These are phyloP conservation scores for Amniataba percoides DNA, from an alignment of 2,797 vertebrate species.

Conservation along the genomic window DNA sequence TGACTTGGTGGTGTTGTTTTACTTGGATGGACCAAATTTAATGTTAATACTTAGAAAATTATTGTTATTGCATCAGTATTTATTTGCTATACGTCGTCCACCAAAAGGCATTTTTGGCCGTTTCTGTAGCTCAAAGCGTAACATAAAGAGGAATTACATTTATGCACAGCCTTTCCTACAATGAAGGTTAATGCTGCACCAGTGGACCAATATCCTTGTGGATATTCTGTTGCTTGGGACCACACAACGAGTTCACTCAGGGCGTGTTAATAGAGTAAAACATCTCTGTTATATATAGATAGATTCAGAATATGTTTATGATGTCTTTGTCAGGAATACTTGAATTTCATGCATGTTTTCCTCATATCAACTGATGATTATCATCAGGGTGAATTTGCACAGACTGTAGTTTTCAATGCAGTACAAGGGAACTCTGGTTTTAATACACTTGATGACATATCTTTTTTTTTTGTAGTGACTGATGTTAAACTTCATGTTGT, in stretches of 20 bases:
- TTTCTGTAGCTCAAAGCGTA: constrained; percentile 64
- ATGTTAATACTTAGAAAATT: constrained; percentile 25
- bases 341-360: constrained; percentile 72
- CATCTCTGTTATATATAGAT: constrained; percentile 44
- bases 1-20: constrained; percentile 49
- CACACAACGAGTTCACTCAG: constrained; percentile 69
- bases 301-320: constrained; percentile 50
- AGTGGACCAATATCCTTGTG: constrained; percentile 36
- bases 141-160: constrained; percentile 35
- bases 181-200: constrained; percentile 46
- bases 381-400: constrained; percentile 58
- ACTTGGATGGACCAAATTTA: constrained; percentile 55
- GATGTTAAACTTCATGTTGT: constrained; percentile 53
- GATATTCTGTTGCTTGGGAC: constrained; percentile 55
- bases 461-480: constrained; percentile 50
- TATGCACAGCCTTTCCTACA: constrained; percentile 44
- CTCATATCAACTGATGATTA: constrained; percentile 47
- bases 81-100: constrained; percentile 46
- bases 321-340: constrained; percentile 68
- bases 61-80: constrained; percentile 54
- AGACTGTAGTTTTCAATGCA: constrained; percentile 58
- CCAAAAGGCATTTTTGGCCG: neutral
- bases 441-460: constrained; percentile 41
- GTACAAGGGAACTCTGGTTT: constrained; percentile 47
- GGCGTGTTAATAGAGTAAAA: constrained; percentile 56